Conservation (phyloP, 2,113 vertebrate species). For the Agapornis roseicollis region DNA sequence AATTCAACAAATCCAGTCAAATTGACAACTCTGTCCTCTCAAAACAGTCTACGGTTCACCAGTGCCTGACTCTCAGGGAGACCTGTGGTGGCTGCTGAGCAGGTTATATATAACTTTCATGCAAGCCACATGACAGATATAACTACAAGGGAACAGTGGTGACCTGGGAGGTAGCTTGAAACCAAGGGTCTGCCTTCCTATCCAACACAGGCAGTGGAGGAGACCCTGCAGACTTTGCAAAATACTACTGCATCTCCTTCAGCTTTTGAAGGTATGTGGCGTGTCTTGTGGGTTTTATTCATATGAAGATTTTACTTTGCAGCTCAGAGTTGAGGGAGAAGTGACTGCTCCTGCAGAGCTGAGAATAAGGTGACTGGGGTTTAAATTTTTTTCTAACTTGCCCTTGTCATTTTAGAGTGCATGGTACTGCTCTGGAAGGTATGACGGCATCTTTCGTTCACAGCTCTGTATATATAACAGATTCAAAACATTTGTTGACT, state of each 20-base stretch:
- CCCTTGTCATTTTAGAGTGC: background rate
- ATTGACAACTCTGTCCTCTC: background rate
- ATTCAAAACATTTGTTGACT: background rate
- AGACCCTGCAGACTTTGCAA: background rate
- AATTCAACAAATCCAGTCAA: background rate
- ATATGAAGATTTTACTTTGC: background rate
- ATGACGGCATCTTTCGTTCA: background rate
- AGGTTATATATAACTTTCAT: background rate
- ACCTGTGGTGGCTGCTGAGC: background rate
- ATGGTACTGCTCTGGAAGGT: background rate
- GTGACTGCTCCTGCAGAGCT: background rate
- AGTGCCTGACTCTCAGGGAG: background rate
- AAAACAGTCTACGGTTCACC: background rate
- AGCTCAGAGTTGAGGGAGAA: background rate
- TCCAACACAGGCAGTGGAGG: background rate
- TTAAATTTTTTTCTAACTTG: background rate
- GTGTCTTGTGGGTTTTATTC: background rate
- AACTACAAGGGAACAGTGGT: background rate
- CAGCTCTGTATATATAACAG: background rate
- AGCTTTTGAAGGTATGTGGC: background rate
- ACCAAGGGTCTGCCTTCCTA: background rate
- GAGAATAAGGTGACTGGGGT: background rate
- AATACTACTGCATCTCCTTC: background rate
- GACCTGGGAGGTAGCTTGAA: background rate
- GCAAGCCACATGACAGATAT: background rate